Evolutionary conservation across 53 echinoderm and acorn worm genomes (phyloP), one percentile per base, ranked within the genome.

Genomic region (Arbacia lixula): DNA sequence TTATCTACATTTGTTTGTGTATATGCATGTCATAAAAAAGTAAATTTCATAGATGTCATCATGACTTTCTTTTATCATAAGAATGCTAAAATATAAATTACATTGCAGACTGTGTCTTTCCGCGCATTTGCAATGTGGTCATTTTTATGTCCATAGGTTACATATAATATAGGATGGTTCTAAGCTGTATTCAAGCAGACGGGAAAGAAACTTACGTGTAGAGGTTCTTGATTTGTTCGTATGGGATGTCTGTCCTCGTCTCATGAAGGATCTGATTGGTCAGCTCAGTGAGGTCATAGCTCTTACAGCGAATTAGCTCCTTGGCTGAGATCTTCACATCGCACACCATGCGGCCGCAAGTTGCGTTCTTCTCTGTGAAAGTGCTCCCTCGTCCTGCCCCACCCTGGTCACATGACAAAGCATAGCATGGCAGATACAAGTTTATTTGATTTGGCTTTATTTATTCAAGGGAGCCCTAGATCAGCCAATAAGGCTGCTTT

Each of bases 301-400:
- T 99, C 68, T 99, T 99, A 60, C 90, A 92, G 10, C 99, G 76
- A 29, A 99, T 92, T 69, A 99, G 71, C 72, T 99, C 99, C 72
- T 83, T 94, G 17, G 99, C 94, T 0, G 99, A 99, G 46, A 99
- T 92, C 85, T 99, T 94, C 83, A 99, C 90, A 75, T 99, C 99
- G 31, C 94, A 90, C 64, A 99, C 77, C 72, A 99, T 86, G 30
- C 99, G 94, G 16, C 99, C 99, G 43, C 99, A 94, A 0, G 99
- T 90, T 24, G 99, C 94, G 40, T 87, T 99, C 93, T 92, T 99
- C 73, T 99, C 99, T 0, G 94, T 66, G 76, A 91, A 99, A 6
- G 86, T 83, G 20, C 94, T 85, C 3, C 88, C 88, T 54, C 89
- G 90, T 11, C 98, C 98, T 19, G 89, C 58, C 12, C 92, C 92